Evolutionary conservation across 2,888 invertebrate genomes (phyloP).

Genomic region (Rhagophthalmus giganteus): DNA sequence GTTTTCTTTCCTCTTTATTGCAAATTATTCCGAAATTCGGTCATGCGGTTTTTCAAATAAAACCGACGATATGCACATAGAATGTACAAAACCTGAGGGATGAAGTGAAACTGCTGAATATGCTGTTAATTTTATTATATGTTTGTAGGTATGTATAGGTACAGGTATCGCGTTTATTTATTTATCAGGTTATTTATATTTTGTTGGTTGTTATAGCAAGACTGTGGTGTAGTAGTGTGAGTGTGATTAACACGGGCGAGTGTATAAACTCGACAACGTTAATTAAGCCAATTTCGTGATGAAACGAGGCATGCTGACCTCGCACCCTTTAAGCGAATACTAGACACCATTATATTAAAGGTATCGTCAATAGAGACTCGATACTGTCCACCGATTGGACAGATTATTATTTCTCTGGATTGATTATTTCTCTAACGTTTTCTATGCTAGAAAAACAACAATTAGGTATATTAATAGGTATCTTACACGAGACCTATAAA

Average conservation of each 20-base stretch:
- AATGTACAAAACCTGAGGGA: too few species aligned
- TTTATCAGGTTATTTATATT: too few species aligned
- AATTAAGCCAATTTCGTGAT: constrained; percentile 37
- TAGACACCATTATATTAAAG: constrained; percentile 13
- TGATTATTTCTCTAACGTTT: too few species aligned
- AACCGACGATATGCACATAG: too few species aligned
- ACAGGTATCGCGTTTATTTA: too few species aligned
- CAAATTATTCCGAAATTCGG: too few species aligned
- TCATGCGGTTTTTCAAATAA: too few species aligned
- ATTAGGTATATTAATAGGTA: background rate
- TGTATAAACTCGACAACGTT: constrained; percentile 27
- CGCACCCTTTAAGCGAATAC: constrained; percentile 27
- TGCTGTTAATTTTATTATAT: too few species aligned
- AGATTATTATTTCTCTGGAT: constrained; percentile 3
- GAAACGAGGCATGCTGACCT: constrained; percentile 35
- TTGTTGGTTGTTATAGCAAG: too few species aligned
- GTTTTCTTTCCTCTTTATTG: too few species aligned
- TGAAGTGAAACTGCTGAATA: too few species aligned
- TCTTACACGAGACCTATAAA: background rate
- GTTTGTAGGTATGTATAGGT: too few species aligned
- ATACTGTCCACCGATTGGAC: constrained; percentile 10
- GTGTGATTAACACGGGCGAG: constrained; percentile 23
- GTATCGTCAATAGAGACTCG: constrained; percentile 6
- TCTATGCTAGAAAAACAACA: constrained; percentile 1
- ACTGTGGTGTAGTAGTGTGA: constrained; percentile 12